phyloP scores from a whole-genome alignment of 2,888 invertebrate genomes.

The Metallyticus violacea region DNA sequence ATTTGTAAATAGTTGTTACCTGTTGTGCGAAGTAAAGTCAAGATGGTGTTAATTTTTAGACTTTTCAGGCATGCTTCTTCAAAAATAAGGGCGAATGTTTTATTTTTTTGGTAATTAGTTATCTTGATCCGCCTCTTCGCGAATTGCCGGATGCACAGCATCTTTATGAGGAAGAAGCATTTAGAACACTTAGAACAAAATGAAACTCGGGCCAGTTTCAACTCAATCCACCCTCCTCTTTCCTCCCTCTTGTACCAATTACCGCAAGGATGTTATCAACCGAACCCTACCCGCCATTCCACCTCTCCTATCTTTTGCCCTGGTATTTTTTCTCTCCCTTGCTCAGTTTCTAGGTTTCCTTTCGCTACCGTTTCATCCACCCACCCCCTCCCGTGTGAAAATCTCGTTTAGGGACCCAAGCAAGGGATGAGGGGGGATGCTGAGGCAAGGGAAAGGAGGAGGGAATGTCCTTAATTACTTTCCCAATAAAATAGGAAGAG shows the following conservation, averaged over 20 bases:
- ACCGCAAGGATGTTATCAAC: conserved; percentile 29
- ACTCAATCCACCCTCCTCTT: conserved; percentile 4
- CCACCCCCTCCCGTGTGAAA: conserved; percentile 8
- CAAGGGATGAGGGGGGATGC: conserved; percentile 14
- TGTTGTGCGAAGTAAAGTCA: no score
- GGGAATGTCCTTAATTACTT: conserved; percentile 31
- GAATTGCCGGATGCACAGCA: neutral
- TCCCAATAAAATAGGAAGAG: conserved; percentile 32
- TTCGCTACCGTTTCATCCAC: conserved; percentile 8
- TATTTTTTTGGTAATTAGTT: no score
- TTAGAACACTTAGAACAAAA: neutral
- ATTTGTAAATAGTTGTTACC: no score
- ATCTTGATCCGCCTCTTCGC: neutral
- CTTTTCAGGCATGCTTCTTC: no score
- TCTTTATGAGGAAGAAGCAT: neutral
- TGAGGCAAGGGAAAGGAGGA: conserved; percentile 5
- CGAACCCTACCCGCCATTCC: neutral
- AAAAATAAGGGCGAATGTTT: no score
- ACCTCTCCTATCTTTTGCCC: conserved; percentile 21
- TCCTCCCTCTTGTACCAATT: conserved; percentile 28
- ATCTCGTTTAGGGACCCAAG: conserved; percentile 10
- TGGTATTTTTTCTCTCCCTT: conserved; percentile 9
- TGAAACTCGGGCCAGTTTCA: conserved; percentile 2
- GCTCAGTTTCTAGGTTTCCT: conserved; percentile 2
- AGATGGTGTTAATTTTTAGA: no score